phyloP scores from a whole-genome alignment of 2,797 vertebrate species.

The Myoxocephalus aenaeus region DNA sequence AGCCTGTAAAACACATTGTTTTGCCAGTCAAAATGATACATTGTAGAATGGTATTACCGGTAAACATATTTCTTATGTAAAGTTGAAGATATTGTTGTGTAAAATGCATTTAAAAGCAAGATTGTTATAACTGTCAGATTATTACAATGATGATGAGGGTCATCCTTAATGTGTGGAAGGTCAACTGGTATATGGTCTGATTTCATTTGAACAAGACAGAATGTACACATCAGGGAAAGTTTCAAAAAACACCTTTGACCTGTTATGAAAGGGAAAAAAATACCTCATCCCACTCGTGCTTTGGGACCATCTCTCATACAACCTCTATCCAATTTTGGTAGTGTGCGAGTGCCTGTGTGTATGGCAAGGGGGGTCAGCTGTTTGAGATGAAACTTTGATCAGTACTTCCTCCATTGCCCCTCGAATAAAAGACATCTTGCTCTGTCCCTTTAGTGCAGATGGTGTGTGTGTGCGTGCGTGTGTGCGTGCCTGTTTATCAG shows the following conservation, averaged over 20 bases:
- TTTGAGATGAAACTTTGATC: slow-evolving; percentile 55
- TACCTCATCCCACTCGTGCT: not conserved
- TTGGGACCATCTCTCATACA: slow-evolving; percentile 12
- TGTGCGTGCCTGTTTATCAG: slow-evolving; percentile 28
- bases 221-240: not conserved
- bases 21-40: not conserved
- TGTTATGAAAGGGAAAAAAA: slow-evolving; percentile 8
- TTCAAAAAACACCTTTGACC: slow-evolving; percentile 10
- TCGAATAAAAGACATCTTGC: slow-evolving; percentile 50
- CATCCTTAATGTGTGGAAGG: not conserved
- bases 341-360: slow-evolving; percentile 2
- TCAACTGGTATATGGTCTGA: not conserved
- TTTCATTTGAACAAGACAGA: slow-evolving; percentile 1
- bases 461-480: not conserved
- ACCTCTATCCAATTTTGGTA: slow-evolving; percentile 35
- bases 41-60: not conserved
- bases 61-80: not conserved
- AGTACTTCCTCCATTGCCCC: slow-evolving; percentile 40
- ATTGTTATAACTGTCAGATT: not conserved
- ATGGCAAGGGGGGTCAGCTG: not conserved
- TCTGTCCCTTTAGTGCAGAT: slow-evolving; percentile 17
- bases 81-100: not conserved
- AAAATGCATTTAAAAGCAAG: not conserved
- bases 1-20: not conserved
- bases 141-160: not conserved